These are phyloP conservation scores for Archaeoteleia sp. DNA, from an alignment of 2,888 invertebrate genomes.

Conservation along the genomic window DNA sequence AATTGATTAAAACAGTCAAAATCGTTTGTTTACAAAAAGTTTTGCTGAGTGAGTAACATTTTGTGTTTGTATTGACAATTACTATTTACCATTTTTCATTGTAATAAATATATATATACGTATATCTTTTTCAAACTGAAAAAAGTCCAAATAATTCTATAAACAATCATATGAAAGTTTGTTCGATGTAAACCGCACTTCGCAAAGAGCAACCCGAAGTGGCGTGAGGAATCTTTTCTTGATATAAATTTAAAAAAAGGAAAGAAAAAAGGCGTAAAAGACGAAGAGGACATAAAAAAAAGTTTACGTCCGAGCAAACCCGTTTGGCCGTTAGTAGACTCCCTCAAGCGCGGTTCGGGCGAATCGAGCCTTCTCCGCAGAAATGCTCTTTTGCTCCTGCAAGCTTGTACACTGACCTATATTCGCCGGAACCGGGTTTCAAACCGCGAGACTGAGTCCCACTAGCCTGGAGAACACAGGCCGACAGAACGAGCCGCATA, in stretches of 20 bases:
- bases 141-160: constrained; percentile 3
- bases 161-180: constrained; percentile 16
- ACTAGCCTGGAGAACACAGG: constrained; percentile 62
- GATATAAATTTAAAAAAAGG: constrained; percentile 51
- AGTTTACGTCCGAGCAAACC: constrained; percentile 66
- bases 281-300: constrained; percentile 35
- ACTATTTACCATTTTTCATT: neutral
- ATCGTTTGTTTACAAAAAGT: too few species aligned
- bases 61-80: too few species aligned
- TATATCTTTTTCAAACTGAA: too few species aligned
- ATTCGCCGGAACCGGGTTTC: constrained; percentile 72
- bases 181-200: constrained; percentile 22
- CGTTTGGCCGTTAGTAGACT: constrained; percentile 71
- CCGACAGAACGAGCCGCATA: constrained; percentile 14
- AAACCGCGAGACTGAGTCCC: constrained; percentile 61
- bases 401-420: constrained; percentile 73
- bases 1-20: too few species aligned
- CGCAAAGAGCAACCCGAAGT: constrained; percentile 12
- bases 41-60: too few species aligned
- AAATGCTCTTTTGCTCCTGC: constrained; percentile 69
- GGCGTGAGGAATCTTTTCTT: constrained; percentile 56
- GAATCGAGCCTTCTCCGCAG: constrained; percentile 55
- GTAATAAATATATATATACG: too few species aligned
- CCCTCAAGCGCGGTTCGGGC: constrained; percentile 67
- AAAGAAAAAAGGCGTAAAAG: constrained; percentile 31